phyloP scores from a whole-genome alignment of 2,797 vertebrate species.

The Taenioides sp. region DNA sequence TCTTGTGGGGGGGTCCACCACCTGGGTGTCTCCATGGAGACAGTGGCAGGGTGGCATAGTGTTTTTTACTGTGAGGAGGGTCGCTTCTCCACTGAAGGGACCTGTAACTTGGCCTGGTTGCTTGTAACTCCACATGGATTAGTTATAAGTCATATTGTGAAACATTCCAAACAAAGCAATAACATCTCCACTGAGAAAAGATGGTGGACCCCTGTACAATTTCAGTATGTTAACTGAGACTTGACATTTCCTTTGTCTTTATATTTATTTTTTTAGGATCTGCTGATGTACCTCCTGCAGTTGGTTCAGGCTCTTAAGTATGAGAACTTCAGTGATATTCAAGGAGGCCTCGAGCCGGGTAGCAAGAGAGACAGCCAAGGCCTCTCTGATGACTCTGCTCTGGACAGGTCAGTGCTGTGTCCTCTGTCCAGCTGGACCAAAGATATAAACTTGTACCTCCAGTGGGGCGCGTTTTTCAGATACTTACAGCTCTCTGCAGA shows the following conservation, averaged over 20 bases:
- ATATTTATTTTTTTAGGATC: conserved; percentile 76
- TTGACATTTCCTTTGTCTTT: background rate
- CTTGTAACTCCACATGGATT: no score
- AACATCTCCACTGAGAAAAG: no score
- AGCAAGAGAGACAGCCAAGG: conserved; percentile 89
- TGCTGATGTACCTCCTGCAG: conserved; percentile 97
- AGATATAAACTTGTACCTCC: conserved; percentile 9
- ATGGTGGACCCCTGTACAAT: no score
- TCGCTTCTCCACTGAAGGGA: no score
- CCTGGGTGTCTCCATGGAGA: no score
- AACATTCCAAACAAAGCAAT: no score
- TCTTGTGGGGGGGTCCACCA: no score
- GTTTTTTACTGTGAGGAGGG: no score
- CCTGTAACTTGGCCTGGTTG: no score
- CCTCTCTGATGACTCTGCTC: conserved; percentile 80
- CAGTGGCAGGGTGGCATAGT: no score
- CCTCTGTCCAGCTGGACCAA: background rate
- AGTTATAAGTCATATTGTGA: no score
- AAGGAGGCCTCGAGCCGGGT: conserved; percentile 88
- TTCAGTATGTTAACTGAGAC: background rate
- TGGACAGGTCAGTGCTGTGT: conserved; percentile 84
- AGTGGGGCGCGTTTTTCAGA: no score
- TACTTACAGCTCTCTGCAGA: conserved; percentile 6
- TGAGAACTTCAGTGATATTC: conserved; percentile 95
- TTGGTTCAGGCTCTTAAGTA: conserved; percentile 97